These are phyloP conservation scores for Eupithecia insigniata DNA, from an alignment of 2,888 invertebrate species.

Conservation along the genomic window DNA sequence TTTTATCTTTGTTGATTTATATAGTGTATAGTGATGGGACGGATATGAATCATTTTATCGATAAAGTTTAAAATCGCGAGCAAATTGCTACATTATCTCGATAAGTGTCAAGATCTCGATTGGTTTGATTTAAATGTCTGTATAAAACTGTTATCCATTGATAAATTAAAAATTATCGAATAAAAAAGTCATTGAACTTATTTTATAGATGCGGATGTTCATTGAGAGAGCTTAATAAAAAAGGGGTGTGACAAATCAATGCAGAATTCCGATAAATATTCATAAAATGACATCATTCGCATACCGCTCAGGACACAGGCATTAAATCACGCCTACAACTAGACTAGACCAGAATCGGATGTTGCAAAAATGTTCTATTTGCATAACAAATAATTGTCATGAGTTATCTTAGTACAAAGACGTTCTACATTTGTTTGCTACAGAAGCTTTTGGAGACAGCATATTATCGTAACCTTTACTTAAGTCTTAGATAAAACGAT, in stretches of 20 bases:
- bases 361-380: slow-evolving; percentile 67
- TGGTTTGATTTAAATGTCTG: not conserved
- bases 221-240: slow-evolving; percentile 28
- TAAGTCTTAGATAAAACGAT: not conserved
- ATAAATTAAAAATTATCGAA: slow-evolving; percentile 3
- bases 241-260: slow-evolving; percentile 33
- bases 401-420: slow-evolving; percentile 6
- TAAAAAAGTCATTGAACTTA: slow-evolving; percentile 28
- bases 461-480: not conserved
- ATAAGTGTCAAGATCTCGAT: not conserved
- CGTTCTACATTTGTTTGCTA: not conserved
- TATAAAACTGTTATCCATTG: slow-evolving; percentile 7
- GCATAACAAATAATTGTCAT: slow-evolving; percentile 52
- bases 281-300: slow-evolving; percentile 45
- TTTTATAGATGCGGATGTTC: slow-evolving; percentile 33
- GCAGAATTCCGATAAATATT: slow-evolving; percentile 37
- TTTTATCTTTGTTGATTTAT: not conserved
- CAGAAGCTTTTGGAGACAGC: not conserved
- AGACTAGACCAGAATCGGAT: slow-evolving; percentile 44
- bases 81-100: not conserved
- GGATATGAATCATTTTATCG: not conserved
- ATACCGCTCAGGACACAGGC: slow-evolving; percentile 50
- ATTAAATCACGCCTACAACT: slow-evolving; percentile 56
- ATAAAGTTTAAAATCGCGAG: not conserved
- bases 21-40: not conserved